A percentile compares a stretch with the other conserved stretches of the same genome.
Conservation (phyloP, 2,888 invertebrate species). For the Ochropleura plecta region DNA sequence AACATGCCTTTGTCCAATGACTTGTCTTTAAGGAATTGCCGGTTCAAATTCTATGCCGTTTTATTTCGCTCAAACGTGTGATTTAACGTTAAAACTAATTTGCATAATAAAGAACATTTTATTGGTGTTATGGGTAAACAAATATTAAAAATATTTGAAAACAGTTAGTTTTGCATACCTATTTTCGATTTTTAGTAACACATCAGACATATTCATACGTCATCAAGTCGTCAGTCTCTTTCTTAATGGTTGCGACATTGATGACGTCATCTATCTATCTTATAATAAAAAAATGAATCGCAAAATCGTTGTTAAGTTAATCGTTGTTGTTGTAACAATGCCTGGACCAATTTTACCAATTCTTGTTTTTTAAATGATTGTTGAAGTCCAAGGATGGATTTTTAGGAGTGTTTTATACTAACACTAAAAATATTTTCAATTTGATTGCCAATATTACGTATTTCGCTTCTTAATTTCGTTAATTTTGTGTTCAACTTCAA, state of each 20-base stretch:
- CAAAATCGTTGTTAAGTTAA: too few relatives aligned
- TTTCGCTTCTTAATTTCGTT: too few relatives aligned
- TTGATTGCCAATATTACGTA: too few relatives aligned
- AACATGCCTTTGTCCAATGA: constrained; percentile 14
- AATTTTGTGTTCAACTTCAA: too few relatives aligned
- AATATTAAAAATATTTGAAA: constrained; percentile 24
- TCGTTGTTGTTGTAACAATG: too few relatives aligned
- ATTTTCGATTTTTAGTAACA: background rate
- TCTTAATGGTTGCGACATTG: background rate
- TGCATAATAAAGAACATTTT: constrained; percentile 37
- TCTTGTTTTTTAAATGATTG: too few relatives aligned
- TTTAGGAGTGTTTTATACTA: too few relatives aligned
- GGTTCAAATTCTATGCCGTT: constrained; percentile 11
- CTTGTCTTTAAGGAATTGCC: background rate
- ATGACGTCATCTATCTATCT: background rate
- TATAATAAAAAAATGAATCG: background rate
- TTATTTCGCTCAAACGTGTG: constrained; percentile 22
- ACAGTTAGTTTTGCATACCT: constrained; percentile 7
- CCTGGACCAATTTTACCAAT: too few relatives aligned
- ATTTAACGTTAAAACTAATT: constrained; percentile 24
- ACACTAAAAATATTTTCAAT: too few relatives aligned
- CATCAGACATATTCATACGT: background rate
- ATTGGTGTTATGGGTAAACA: constrained; percentile 19
- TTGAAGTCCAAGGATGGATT: too few relatives aligned
- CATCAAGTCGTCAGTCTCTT: background rate